These are phyloP conservation scores for Palythoa grandiflora DNA, from an alignment of 92 coral and sea anemone genomes.

Conservation along the genomic window DNA sequence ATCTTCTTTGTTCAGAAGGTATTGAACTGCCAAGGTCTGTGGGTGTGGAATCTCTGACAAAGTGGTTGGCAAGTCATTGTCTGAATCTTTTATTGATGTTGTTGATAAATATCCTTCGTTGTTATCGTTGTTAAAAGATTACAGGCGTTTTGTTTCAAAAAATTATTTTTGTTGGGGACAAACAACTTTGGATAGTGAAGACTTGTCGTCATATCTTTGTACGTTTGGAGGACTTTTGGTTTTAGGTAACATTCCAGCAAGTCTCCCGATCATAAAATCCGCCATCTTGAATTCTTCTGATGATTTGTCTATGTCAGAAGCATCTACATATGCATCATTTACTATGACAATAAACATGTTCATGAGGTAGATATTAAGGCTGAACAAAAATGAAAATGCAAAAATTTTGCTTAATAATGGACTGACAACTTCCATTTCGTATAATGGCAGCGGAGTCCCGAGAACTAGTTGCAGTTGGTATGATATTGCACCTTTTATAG, in stretches of 20 bases:
- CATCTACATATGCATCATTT: slow-evolving; percentile 36
- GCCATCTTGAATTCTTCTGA: slow-evolving; percentile 37
- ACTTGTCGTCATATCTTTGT: background rate
- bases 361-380: slow-evolving; percentile 24
- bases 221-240: background rate
- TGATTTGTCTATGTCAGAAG: slow-evolving; percentile 16
- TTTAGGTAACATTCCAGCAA: background rate
- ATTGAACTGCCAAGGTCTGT: background rate
- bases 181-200: background rate
- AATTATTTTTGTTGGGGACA: background rate
- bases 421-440: slow-evolving; percentile 2
- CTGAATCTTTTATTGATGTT: background rate
- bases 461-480: slow-evolving; percentile 37
- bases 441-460: slow-evolving; percentile 20
- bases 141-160: background rate
- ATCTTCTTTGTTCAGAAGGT: background rate
- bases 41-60: background rate
- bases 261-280: background rate
- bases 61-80: background rate
- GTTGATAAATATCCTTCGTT: background rate
- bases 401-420: slow-evolving; percentile 10
- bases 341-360: slow-evolving; percentile 43
- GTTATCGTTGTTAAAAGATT: background rate
- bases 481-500: background rate
- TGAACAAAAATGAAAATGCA: slow-evolving; percentile 30